Percentiles rank a stretch among this genome's conserved stretches.
Conservation (phyloP, 2,797 vertebrate species). For the Clangula hyemalis region DNA sequence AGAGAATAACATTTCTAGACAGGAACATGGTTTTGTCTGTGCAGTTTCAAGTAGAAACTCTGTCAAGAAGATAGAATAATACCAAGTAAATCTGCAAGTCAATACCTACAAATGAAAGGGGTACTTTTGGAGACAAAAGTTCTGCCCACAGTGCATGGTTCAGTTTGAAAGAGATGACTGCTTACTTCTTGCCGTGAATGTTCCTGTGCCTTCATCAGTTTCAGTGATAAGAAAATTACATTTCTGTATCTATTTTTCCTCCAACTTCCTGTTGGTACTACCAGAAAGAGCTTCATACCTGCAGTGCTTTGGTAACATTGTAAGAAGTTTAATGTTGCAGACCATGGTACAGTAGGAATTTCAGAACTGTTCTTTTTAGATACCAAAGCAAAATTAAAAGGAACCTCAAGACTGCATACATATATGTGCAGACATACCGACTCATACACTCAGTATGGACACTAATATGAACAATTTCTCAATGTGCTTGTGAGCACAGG, state of each 20-base stretch:
- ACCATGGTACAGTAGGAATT: neutral
- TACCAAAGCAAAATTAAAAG: neutral
- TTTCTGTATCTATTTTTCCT: neutral
- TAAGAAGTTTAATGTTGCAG: neutral
- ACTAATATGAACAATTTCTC: neutral
- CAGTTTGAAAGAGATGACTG: neutral
- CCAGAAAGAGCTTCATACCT: neutral
- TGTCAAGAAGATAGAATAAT: neutral
- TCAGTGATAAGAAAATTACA: neutral
- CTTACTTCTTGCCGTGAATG: neutral
- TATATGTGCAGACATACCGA: neutral
- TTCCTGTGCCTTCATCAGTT: neutral
- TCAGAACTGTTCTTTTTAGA: neutral
- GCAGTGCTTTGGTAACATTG: neutral
- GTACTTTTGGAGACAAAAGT: neutral
- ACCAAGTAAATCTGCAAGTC: neutral
- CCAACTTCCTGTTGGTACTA: neutral
- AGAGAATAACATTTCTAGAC: neutral
- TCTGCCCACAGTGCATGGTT: neutral
- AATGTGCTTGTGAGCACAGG: neutral
- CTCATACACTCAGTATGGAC: neutral
- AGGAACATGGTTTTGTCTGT: neutral
- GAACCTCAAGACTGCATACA: neutral
- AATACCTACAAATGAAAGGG: neutral
- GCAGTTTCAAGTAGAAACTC: neutral